These are phyloP conservation scores for Rhingia campestris DNA, from an alignment of 2,888 invertebrate species.

Conservation along the genomic window DNA sequence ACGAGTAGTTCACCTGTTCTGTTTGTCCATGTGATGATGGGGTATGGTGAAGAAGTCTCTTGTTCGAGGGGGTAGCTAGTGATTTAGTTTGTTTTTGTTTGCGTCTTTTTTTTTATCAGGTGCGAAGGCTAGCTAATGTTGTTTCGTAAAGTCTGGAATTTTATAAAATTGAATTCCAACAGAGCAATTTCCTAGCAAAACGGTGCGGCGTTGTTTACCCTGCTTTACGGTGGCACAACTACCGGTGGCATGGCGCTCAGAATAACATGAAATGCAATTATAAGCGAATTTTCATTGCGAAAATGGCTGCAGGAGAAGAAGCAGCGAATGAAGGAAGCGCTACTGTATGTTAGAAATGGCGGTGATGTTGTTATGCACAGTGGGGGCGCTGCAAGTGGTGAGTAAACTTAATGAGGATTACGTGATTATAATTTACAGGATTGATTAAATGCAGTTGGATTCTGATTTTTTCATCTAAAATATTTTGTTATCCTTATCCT, in stretches of 20 bases:
- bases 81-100: constrained; percentile 4
- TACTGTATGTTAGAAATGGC: neutral
- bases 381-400: constrained; percentile 8
- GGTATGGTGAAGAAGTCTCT: constrained; percentile 15
- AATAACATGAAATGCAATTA: constrained; percentile 74
- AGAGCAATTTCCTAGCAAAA: constrained; percentile 62
- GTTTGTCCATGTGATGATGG: constrained; percentile 31
- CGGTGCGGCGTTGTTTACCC: constrained; percentile 23
- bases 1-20: constrained; percentile 35
- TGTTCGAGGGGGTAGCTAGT: neutral
- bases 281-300: constrained; percentile 66
- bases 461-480: no score
- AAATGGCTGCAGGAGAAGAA: constrained; percentile 53
- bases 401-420: neutral
- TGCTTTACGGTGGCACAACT: constrained; percentile 9
- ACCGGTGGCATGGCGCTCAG: constrained; percentile 25
- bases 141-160: constrained; percentile 60
- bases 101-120: constrained; percentile 28
- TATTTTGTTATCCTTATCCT: no score
- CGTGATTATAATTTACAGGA: neutral
- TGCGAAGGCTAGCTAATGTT: constrained; percentile 59
- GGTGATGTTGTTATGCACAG: constrained; percentile 6
- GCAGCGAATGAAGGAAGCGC: constrained; percentile 27
- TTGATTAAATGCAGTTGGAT: no score
- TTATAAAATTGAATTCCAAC: constrained; percentile 73